Evolutionary conservation across 2,113 vertebrate genomes (phyloP).

Genomic region (Zapus hudsonius): DNA sequence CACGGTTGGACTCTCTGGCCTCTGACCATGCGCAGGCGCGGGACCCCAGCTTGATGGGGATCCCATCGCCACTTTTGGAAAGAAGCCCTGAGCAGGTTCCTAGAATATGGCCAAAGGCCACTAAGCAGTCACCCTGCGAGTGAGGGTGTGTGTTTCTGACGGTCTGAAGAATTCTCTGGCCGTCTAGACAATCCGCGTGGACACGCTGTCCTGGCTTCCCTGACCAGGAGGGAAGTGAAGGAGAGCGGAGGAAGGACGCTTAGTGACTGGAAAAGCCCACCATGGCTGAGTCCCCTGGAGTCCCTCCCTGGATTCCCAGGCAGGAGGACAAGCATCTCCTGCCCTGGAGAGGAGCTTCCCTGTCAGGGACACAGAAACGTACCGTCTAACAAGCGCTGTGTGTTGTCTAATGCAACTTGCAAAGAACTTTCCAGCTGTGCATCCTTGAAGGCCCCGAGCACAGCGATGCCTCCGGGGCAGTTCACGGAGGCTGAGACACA

Average conservation of each 20-base stretch:
- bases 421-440: background rate
- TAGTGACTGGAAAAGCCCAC: background rate
- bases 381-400: too few relatives aligned
- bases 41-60: background rate
- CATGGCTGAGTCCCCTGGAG: too few relatives aligned
- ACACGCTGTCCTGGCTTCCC: background rate
- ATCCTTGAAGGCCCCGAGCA: too few relatives aligned
- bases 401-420: too few relatives aligned
- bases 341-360: too few relatives aligned
- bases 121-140: background rate
- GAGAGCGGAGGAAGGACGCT: background rate
- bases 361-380: too few relatives aligned
- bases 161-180: background rate
- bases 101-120: background rate
- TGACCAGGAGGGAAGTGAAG: conserved; percentile 1
- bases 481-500: too few relatives aligned
- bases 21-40: background rate
- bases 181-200: background rate
- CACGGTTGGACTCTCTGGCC: background rate
- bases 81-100: background rate
- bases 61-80: background rate
- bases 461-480: too few relatives aligned
- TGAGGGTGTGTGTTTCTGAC: background rate
- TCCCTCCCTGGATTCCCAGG: too few relatives aligned
- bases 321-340: too few relatives aligned